Base-by-base conservation (phyloP, 2,797 vertebrate species). In the Zonotrichia albicollis region DNA sequence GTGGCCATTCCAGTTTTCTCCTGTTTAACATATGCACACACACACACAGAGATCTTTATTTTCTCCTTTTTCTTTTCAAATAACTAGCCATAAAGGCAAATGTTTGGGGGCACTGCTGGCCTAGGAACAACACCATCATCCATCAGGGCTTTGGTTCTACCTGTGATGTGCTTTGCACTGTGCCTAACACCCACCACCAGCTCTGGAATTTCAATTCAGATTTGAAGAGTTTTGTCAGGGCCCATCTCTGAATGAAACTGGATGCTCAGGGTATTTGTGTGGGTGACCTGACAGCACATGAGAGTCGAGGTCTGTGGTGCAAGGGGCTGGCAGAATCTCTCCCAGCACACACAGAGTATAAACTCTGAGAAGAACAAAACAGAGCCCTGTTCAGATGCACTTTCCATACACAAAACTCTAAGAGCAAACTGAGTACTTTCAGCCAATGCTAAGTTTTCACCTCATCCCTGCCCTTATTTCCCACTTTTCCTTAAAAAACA, bases 271-370 rank as follows among this genome's bases (percentile, higher is more conserved):
- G 13, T 34, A 40, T 26, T 43, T 65, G 9, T 50, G 23, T 11
- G 61, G n/a, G 29, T 46, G 22, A 68, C 23, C 45, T 46, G 17
- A 42, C 13, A 65, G 54, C 4, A 9, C 43, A 18, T 6, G 5
- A 51, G 13, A 80, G 17, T 12, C 19, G 30, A 50, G 21, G 3
- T 65, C 34, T 78, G 29, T 2, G 2, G 43, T 2, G 8, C 45
- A 72, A 72, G 18, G 50, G 10, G 6, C 25, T 73, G 27, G 11
- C 2, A 81, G 54, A 75, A 84, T 38, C 16, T 48, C 14, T 51
- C 25, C 46, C 5, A 0, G 26, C 22, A 72, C 9, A 62, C 57
- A 25, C 0, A 20, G 0, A 2, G 15, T 4, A 62, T 15, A 86
- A 72, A 70, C 80, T 83, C 18, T 84, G 29, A 78, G 43, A 68